Evolutionary conservation across 2,888 invertebrate genomes (phyloP).

Genomic region (Aleiodes leptofemur): DNA sequence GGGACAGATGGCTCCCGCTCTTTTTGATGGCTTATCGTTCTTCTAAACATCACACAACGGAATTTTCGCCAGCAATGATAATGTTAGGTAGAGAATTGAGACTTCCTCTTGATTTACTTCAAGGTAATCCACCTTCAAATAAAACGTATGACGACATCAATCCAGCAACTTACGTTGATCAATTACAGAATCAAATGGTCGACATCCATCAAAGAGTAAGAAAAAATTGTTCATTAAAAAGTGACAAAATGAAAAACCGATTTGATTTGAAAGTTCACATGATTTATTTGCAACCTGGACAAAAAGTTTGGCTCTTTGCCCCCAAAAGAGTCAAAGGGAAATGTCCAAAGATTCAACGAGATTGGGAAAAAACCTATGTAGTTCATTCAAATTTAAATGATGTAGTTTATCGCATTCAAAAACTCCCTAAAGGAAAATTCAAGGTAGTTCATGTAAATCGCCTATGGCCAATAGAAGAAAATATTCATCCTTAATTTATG

Average conservation of each 20-base stretch:
- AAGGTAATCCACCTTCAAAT: too few species aligned
- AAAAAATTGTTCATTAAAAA: not conserved
- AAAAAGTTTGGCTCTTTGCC: too few species aligned
- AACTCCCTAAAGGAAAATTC: slow-evolving; percentile 13
- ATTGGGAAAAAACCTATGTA: slow-evolving; percentile 21
- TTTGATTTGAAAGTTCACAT: too few species aligned
- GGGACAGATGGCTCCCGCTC: too few species aligned
- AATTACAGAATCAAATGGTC: not conserved
- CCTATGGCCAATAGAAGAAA: not conserved
- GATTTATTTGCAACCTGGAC: too few species aligned
- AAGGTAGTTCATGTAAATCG: slow-evolving; percentile 17
- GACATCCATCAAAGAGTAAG: not conserved
- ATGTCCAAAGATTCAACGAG: slow-evolving; percentile 6
- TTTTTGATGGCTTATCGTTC: too few species aligned
- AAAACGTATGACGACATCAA: not conserved
- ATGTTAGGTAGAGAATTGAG: slow-evolving; percentile 7
- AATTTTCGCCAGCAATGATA: slow-evolving; percentile 12
- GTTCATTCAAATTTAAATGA: not conserved
- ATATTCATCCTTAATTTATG: too few species aligned
- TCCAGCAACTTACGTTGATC: not conserved
- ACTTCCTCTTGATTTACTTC: not conserved
- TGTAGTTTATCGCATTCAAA: slow-evolving; percentile 6
- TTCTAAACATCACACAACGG: not conserved
- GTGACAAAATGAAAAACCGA: not conserved
- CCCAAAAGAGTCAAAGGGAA: not conserved